A percentile compares a stretch with the other conserved stretches of the same genome.
These are phyloP conservation scores for Xestobium rufovillosum DNA, from an alignment of 2,888 invertebrate species.

Conservation along the genomic window DNA sequence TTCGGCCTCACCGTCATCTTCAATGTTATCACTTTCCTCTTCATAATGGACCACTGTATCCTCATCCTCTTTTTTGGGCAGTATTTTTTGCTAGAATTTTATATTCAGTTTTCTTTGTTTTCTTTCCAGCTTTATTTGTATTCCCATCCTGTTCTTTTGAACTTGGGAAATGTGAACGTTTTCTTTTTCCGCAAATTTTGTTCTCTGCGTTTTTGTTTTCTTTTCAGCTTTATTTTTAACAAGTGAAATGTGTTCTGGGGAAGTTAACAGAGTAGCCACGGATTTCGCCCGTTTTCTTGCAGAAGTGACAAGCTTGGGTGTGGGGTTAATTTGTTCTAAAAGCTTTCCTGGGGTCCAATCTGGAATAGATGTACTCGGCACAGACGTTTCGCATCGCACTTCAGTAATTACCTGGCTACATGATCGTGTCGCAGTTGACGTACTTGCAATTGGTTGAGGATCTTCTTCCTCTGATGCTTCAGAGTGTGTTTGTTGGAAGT, in stretches of 20 bases:
- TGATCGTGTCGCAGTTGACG: conserved; percentile 9
- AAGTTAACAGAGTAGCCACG: conserved; percentile 17
- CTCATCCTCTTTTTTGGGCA: no score
- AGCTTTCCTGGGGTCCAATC: conserved; percentile 15
- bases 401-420: conserved; percentile 14
- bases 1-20: conserved; percentile 14
- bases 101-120: no score
- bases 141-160: conserved; percentile 10
- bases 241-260: conserved; percentile 12
- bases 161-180: conserved; percentile 12
- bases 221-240: conserved; percentile 5
- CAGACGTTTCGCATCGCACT: conserved; percentile 11
- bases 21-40: conserved; percentile 10
- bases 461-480: conserved; percentile 13
- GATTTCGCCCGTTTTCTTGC: conserved; percentile 8
- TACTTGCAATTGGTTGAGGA: conserved; percentile 3
- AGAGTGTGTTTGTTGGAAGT: conserved; percentile 9
- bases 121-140: no score
- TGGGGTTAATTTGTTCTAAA: conserved; percentile 13
- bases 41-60: conserved; percentile 10
- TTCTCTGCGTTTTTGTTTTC: conserved; percentile 8
- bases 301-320: conserved; percentile 6
- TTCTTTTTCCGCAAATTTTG: conserved; percentile 14
- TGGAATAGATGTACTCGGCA: conserved; percentile 13
- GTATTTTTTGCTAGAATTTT: no score